These are phyloP conservation scores for Hozukius guyotensis DNA, from an alignment of 2,797 vertebrate species.

Conservation along the genomic window DNA sequence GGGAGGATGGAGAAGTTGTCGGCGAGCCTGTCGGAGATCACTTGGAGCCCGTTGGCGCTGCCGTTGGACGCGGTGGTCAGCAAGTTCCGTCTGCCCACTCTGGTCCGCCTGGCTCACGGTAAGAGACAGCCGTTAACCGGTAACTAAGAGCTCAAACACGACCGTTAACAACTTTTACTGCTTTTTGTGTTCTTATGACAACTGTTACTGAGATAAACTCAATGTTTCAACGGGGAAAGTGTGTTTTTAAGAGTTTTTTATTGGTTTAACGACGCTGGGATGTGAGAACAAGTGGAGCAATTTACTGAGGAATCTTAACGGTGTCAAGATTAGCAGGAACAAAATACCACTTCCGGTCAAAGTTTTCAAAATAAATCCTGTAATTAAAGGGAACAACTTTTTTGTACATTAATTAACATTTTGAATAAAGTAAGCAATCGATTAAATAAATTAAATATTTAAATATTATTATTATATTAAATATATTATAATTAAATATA, in stretches of 20 bases:
- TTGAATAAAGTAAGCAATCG: too few species aligned
- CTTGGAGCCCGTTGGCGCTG: conserved; percentile 92
- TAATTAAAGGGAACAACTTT: too few species aligned
- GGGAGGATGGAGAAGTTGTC: conserved; percentile 93
- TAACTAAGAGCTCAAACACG: neutral
- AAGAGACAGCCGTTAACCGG: conserved; percentile 41
- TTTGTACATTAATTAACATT: too few species aligned
- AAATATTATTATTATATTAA: too few species aligned
- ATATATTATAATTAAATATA: too few species aligned
- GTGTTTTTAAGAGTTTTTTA: neutral
- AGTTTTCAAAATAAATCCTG: conserved; percentile 43
- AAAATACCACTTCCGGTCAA: conserved; percentile 21
- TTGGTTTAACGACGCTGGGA: rapidly evolving
- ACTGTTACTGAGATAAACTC: neutral
- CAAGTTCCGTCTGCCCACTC: conserved; percentile 92
- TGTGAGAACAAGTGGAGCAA: conserved; percentile 2
- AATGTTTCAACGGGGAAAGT: neutral
- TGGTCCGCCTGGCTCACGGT: conserved; percentile 92
- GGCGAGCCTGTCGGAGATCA: conserved; percentile 90
- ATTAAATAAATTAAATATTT: too few species aligned
- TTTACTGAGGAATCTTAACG: neutral
- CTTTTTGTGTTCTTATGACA: neutral
- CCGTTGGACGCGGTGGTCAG: conserved; percentile 95
- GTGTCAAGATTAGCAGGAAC: neutral
- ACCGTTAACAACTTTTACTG: conserved; percentile 3